Conservation (phyloP, 2,113 vertebrate species). For the Lota lota region DNA sequence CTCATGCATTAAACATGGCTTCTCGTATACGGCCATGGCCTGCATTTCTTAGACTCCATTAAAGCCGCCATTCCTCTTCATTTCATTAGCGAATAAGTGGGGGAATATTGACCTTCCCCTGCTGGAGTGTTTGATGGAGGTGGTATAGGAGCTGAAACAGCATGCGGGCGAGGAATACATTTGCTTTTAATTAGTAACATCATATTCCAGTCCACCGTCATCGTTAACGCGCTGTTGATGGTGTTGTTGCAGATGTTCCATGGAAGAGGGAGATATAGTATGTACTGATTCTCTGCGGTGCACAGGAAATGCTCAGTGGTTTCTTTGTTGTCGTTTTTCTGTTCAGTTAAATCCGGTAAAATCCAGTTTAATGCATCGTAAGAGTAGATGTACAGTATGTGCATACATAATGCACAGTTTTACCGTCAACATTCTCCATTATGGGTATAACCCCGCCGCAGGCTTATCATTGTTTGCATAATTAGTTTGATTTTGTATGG, state of each 20-base stretch:
- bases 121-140: slow-evolving; percentile 48
- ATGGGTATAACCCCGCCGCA: too few species aligned
- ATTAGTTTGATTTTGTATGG: too few species aligned
- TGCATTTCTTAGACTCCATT: slow-evolving; percentile 23
- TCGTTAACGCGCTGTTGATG: slow-evolving; percentile 45
- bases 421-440: background rate
- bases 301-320: slow-evolving; percentile 2
- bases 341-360: background rate
- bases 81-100: slow-evolving; percentile 38
- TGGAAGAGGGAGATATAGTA: slow-evolving; percentile 4
- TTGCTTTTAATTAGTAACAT: slow-evolving; percentile 66
- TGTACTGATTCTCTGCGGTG: slow-evolving; percentile 9
- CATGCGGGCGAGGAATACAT: slow-evolving; percentile 52
- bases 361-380: background rate
- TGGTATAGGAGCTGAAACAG: slow-evolving; percentile 47
- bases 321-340: too few species aligned
- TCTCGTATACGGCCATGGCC: slow-evolving; percentile 6
- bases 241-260: slow-evolving; percentile 33
- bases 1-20: slow-evolving; percentile 53
- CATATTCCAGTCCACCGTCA: slow-evolving; percentile 43
- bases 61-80: slow-evolving; percentile 30
- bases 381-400: background rate
- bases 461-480: too few species aligned
- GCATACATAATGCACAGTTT: background rate
- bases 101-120: slow-evolving; percentile 50